These are phyloP conservation scores for Anas platyrhynchos DNA, from an alignment of 2,113 vertebrate species.

Conservation along the genomic window DNA sequence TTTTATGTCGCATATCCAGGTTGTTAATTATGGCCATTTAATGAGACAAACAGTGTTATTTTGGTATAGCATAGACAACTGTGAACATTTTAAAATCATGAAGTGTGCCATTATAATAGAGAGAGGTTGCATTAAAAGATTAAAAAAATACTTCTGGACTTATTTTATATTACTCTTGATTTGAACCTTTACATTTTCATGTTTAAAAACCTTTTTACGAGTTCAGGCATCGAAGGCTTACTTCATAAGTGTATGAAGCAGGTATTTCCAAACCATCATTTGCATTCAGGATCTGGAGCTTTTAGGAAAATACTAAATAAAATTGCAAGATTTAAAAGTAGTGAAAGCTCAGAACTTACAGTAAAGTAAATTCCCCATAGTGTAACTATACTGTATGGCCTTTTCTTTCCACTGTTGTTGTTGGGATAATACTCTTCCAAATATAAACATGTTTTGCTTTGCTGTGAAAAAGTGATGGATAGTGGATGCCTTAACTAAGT, in stretches of 20 bases:
- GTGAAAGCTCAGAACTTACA: background rate
- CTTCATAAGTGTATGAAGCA: background rate
- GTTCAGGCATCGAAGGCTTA: background rate
- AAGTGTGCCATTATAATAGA: background rate
- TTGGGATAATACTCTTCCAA: background rate
- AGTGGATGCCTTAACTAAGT: background rate
- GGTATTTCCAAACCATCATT: background rate
- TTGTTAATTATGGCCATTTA: background rate
- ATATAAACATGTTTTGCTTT: background rate
- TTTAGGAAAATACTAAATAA: background rate
- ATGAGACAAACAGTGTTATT: background rate
- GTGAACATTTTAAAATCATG: background rate
- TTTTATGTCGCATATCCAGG: background rate
- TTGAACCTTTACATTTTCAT: background rate
- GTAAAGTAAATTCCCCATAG: fast-evolving
- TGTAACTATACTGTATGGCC: background rate
- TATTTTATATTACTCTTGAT: background rate
- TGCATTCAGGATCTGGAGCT: background rate
- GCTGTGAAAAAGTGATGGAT: background rate
- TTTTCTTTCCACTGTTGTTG: background rate
- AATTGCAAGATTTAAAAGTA: background rate
- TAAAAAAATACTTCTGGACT: background rate
- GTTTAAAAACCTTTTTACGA: background rate
- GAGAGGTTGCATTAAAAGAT: background rate
- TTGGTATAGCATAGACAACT: background rate